A percentile compares a stretch with the other conserved stretches of the same genome.
Evolutionary conservation across 2,113 vertebrate species (phyloP).

Genomic region (Bujurquina vittata): DNA sequence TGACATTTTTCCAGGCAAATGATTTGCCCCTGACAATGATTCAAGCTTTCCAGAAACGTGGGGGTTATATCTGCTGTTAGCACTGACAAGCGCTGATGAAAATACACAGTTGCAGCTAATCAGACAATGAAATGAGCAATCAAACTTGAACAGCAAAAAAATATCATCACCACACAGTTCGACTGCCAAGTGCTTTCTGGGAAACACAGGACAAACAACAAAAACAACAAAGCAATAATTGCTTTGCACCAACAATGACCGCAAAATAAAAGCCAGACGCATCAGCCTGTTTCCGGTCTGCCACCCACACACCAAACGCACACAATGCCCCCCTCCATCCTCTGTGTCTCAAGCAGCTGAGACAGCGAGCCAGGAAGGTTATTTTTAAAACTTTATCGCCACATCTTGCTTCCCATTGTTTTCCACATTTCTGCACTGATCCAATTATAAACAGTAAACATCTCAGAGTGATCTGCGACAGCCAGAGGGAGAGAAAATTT

Average conservation of each 20-base stretch:
- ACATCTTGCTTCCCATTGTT: constrained; percentile 64
- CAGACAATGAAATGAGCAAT: not conserved
- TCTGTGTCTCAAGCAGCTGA: constrained; percentile 32
- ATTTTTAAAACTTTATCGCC: constrained; percentile 60
- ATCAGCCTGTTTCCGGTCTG: constrained; percentile 28
- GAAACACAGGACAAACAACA: constrained; percentile 17
- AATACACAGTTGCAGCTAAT: not conserved
- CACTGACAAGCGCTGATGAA: not conserved
- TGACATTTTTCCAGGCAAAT: not conserved
- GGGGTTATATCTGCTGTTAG: too few relatives aligned
- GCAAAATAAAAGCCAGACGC: constrained; percentile 51
- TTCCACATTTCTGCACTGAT: constrained; percentile 26
- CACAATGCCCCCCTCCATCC: constrained; percentile 23
- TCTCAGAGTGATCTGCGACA: not conserved
- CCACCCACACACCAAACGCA: constrained; percentile 22
- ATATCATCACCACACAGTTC: not conserved
- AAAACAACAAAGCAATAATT: constrained; percentile 4
- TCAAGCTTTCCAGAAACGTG: not conserved
- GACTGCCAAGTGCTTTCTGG: constrained; percentile 7
- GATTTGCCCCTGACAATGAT: not conserved
- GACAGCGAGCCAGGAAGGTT: constrained; percentile 6
- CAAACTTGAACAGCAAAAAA: not conserved
- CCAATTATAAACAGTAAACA: constrained; percentile 54
- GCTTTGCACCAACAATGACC: constrained; percentile 28
- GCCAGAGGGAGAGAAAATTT: not conserved